A percentile compares a stretch with the other conserved stretches of the same genome.
phyloP scores from a whole-genome alignment of 1,140 invertebrate genomes.

The Pachyrhynchus sulphureomaculatus region DNA sequence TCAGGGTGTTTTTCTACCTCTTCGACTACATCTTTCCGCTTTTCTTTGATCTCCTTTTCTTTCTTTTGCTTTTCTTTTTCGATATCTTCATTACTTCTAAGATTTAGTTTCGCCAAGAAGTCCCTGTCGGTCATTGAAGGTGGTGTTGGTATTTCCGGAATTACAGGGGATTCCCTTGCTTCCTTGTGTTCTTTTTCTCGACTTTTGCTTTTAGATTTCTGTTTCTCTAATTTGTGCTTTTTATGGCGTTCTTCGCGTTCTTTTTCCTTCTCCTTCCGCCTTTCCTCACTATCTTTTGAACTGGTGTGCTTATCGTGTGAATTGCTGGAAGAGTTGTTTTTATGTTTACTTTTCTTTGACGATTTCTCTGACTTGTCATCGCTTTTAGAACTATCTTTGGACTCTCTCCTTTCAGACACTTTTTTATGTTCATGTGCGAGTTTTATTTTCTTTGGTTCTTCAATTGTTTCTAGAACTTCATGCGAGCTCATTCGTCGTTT shows the following conservation, averaged over 20 bases:
- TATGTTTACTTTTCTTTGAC: constrained; percentile 43
- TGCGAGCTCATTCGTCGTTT: constrained; percentile 78
- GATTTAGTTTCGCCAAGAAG: constrained; percentile 63
- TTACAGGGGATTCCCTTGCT: constrained; percentile 20
- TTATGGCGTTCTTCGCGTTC: constrained; percentile 49
- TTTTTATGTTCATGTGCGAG: constrained; percentile 60
- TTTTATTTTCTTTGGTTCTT: constrained; percentile 71
- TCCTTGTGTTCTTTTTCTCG: constrained; percentile 47
- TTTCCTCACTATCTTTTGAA: constrained; percentile 39
- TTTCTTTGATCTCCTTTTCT: constrained; percentile 59
- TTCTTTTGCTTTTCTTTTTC: constrained; percentile 58
- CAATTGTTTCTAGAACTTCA: constrained; percentile 63
- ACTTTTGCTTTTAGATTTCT: constrained; percentile 47
- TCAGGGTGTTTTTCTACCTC: constrained; percentile 34
- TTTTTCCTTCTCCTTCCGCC: constrained; percentile 40
- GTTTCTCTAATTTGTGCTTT: constrained; percentile 46
- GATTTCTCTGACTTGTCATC: constrained; percentile 40
- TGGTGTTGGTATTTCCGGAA: not conserved
- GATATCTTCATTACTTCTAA: constrained; percentile 59
- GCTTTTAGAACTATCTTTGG: constrained; percentile 63
- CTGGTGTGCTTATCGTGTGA: constrained; percentile 39
- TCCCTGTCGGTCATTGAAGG: constrained; percentile 59
- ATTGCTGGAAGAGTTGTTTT: constrained; percentile 41
- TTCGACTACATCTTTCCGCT: constrained; percentile 56
- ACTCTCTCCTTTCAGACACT: constrained; percentile 64